phyloP scores from a whole-genome alignment of 2,113 vertebrate species.

The Apodemus sylvaticus region DNA sequence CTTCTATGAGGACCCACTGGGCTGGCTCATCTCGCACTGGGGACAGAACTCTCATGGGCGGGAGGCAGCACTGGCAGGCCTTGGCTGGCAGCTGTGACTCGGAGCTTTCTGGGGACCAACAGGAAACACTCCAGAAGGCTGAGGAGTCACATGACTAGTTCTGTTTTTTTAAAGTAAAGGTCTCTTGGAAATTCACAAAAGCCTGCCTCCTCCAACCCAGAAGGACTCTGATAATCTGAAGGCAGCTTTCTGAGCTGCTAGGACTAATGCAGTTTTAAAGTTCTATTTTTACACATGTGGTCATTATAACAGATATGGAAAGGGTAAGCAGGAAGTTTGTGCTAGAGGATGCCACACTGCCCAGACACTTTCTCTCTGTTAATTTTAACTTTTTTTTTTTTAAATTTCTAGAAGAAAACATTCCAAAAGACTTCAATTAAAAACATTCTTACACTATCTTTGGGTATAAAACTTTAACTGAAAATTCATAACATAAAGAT shows the following conservation, averaged over 20 bases:
- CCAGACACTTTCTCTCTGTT: slow-evolving; percentile 43
- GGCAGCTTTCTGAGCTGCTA: slow-evolving; percentile 32
- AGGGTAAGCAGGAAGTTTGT: slow-evolving; percentile 1
- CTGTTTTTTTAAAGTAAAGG: slow-evolving; percentile 40
- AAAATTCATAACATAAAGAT: slow-evolving; percentile 49
- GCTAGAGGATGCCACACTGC: not conserved
- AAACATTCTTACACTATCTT: slow-evolving; percentile 30
- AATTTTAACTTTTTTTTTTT: slow-evolving; percentile 35
- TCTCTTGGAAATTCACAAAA: slow-evolving; percentile 38
- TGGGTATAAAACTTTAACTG: slow-evolving; percentile 47
- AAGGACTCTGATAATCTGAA: slow-evolving; percentile 27
- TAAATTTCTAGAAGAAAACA: slow-evolving; percentile 42
- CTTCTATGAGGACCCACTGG: slow-evolving; percentile 13
- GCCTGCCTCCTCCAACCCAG: not conserved
- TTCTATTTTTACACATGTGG: slow-evolving; percentile 45
- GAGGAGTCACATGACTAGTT: not conserved
- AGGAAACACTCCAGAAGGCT: not conserved
- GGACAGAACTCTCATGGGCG: not conserved
- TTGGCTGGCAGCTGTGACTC: not conserved
- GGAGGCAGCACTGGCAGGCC: not conserved
- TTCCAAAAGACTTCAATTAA: slow-evolving; percentile 54
- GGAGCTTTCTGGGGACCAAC: not conserved
- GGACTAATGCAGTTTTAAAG: slow-evolving; percentile 2
- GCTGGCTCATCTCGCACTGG: not conserved
- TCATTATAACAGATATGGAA: slow-evolving; percentile 55